Evolutionary conservation across 1,140 invertebrate species (phyloP).

Genomic region (Drosophila pandora): DNA sequence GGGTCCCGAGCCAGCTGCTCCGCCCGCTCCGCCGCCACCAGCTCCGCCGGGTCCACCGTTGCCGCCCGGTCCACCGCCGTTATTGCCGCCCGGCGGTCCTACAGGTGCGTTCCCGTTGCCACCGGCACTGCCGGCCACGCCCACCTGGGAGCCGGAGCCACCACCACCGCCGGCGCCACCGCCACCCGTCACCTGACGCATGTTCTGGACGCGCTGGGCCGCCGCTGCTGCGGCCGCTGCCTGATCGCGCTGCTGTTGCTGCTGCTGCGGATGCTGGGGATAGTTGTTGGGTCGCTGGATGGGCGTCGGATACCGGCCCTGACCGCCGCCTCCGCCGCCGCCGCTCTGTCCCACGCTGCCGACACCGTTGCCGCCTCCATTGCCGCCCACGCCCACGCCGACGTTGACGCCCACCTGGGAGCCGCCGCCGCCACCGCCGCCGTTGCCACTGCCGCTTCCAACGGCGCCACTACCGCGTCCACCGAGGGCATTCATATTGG

Average conservation of each 20-base stretch:
- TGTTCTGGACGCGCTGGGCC: constrained; percentile 76
- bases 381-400: constrained; percentile 24
- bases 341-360: constrained; percentile 70
- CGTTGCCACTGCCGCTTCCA: constrained; percentile 50
- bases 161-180: constrained; percentile 32
- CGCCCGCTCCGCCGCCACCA: constrained; percentile 57
- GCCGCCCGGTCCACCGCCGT: constrained; percentile 46
- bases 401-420: constrained; percentile 48
- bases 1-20: constrained; percentile 55
- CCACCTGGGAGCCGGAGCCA: constrained; percentile 14
- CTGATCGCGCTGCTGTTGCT: constrained; percentile 82
- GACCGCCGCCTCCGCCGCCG: constrained; percentile 26
- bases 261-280: constrained; percentile 84
- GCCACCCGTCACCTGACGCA: constrained; percentile 76
- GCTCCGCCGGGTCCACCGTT: constrained; percentile 53
- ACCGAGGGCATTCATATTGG: constrained; percentile 75
- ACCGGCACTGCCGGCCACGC: constrained; percentile 60
- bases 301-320: constrained; percentile 81
- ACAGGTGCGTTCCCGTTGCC: constrained; percentile 60
- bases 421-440: constrained; percentile 31
- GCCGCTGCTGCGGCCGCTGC: constrained; percentile 73
- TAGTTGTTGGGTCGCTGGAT: constrained; percentile 84
- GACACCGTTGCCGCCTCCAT: constrained; percentile 65
- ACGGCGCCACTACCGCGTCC: constrained; percentile 54
- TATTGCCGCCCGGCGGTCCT: constrained; percentile 63